Base-by-base conservation (phyloP, 2,113 vertebrate species). In the Talpa occidentalis region DNA sequence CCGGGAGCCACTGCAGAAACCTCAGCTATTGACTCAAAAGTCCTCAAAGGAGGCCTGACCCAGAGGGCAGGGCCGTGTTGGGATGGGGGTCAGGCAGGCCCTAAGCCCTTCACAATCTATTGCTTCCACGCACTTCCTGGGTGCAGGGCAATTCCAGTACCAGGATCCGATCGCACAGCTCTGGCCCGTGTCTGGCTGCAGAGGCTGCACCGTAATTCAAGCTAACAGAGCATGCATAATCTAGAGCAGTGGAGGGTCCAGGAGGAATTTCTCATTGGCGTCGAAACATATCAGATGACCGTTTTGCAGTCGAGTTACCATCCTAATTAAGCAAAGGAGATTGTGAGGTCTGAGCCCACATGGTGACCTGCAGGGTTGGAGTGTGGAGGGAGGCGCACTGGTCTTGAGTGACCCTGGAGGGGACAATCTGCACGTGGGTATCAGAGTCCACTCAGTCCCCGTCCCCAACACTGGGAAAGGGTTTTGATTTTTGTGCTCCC, bases 221-320 rank as follows among this genome's bases (percentile, higher is more conserved):
- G 83, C 94, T 96, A 97, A 95, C 78, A 15, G 96, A 94, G 96
- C 94, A 91, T 95, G 94, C 93, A 91, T 97, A 97, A 96, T 95
- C 93, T 77, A 80, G 90, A 94, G 72, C 91, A 96, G 95, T 66
- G 28, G 90, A 92, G 89, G 92, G 93, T 93, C 93, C 49, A 77
- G 77, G 84, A 95, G 81, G 93, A 94, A 97, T 95, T 97, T 97
- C 95, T 97, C 83, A 90, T 89, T 95, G 96, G 96, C 80, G 24
- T 91, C 2, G 28, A 83, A 81, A 95, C n/a, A 0, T 81, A 94
- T 97, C 96, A 96, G 97, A 94, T 97, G 96, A 96, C 96, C 94
- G 24, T 62, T 96, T 9, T 89, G 95, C 70, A 80, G 93, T 79
- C 4, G 35, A 95, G 44, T 91, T 97, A 76, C 84, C 93, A 83